These are phyloP conservation scores for Drosophila ezoana DNA, from an alignment of 2,888 invertebrate species.

Conservation along the genomic window DNA sequence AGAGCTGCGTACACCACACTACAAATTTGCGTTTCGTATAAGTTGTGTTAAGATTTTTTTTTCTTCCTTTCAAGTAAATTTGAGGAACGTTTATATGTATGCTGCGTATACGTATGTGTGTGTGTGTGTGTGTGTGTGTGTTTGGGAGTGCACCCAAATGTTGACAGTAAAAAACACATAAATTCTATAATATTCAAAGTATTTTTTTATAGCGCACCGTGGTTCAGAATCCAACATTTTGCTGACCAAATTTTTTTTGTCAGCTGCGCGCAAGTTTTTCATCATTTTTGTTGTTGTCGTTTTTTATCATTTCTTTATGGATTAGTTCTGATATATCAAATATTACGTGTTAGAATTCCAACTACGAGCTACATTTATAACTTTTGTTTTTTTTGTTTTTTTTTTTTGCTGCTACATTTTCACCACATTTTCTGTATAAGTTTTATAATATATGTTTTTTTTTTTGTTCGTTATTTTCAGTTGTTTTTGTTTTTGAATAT, in stretches of 20 bases:
- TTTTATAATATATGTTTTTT: slow-evolving; percentile 32
- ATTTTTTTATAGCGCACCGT: slow-evolving; percentile 55
- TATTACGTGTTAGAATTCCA: slow-evolving; percentile 53
- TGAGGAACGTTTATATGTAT: slow-evolving; percentile 61
- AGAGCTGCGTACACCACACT: slow-evolving; percentile 20
- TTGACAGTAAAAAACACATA: slow-evolving; percentile 58
- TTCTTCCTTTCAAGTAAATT: slow-evolving; percentile 47
- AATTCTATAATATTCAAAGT: slow-evolving; percentile 46
- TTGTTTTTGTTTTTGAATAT: slow-evolving; percentile 31
- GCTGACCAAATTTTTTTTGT: slow-evolving; percentile 11
- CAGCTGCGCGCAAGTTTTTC: slow-evolving; percentile 34
- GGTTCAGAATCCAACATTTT: slow-evolving; percentile 27
- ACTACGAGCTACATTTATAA: slow-evolving; percentile 66
- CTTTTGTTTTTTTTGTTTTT: slow-evolving; percentile 12
- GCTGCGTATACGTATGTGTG: slow-evolving; percentile 40
- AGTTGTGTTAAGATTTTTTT: slow-evolving; percentile 12
- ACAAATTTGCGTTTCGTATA: slow-evolving; percentile 32
- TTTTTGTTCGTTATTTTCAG: slow-evolving; percentile 34
- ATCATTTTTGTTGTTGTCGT: slow-evolving; percentile 11
- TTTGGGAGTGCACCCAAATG: slow-evolving; percentile 45
- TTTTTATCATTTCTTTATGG: slow-evolving; percentile 33
- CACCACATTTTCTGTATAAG: slow-evolving; percentile 38
- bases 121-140: slow-evolving; percentile 17
- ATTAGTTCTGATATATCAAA: slow-evolving; percentile 61
- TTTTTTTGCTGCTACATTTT: slow-evolving; percentile 25